Evolutionary conservation across 2,888 invertebrate genomes (phyloP).

Genomic region (Xanthia icteritia): DNA sequence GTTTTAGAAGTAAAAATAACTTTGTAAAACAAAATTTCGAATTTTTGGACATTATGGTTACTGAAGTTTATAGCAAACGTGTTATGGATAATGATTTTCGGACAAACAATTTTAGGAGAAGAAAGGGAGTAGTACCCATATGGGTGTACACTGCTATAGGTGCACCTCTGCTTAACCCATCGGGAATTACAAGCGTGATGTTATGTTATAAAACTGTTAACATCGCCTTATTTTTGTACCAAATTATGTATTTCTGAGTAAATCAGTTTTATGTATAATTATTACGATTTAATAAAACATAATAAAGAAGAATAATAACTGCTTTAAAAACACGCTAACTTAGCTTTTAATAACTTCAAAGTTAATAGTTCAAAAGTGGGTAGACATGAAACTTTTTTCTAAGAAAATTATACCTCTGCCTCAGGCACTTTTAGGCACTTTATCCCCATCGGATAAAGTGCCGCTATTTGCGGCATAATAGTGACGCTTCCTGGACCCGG

Average conservation of each 20-base stretch:
- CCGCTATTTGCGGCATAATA: too few relatives aligned
- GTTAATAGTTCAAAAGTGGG: constrained; percentile 2
- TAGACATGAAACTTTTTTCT: constrained; percentile 15
- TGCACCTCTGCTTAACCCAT: background rate
- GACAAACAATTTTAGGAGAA: too few relatives aligned
- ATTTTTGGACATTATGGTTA: too few relatives aligned
- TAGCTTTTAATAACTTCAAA: constrained; percentile 16
- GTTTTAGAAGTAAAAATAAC: too few relatives aligned
- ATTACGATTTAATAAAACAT: background rate
- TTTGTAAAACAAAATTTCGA: too few relatives aligned
- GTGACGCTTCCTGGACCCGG: too few relatives aligned
- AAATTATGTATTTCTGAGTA: background rate
- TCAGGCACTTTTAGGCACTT: too few relatives aligned
- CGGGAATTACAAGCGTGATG: background rate
- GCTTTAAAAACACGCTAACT: constrained; percentile 24
- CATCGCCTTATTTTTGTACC: background rate
- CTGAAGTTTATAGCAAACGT: too few relatives aligned
- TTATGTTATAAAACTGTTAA: background rate
- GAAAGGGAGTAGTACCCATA: too few relatives aligned
- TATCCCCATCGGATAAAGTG: too few relatives aligned
- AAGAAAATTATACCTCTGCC: constrained; percentile 9
- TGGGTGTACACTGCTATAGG: background rate
- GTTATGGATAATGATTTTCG: too few relatives aligned
- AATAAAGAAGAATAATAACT: too few relatives aligned
- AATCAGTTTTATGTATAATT: background rate